A percentile compares a stretch with the other conserved stretches of the same genome.
Evolutionary conservation across 2,797 vertebrate species (phyloP).

Genomic region (Hylomyscus alleni): DNA sequence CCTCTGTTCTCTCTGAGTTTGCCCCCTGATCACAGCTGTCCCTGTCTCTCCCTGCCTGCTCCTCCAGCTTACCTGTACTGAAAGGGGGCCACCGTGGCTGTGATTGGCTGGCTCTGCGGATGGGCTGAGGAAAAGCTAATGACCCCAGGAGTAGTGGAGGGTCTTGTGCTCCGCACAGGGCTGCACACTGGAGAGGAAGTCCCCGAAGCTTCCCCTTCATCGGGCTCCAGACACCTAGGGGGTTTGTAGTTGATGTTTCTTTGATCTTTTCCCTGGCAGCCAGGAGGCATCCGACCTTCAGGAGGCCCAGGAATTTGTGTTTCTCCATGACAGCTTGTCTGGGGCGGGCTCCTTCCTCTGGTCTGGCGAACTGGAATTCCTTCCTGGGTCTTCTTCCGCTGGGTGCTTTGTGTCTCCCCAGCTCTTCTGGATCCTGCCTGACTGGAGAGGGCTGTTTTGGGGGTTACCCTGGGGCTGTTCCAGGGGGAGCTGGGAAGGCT

Average conservation of each 20-base stretch:
- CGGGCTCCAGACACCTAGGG: background rate
- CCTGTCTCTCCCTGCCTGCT: too few relatives aligned
- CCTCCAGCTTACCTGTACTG: conserved; percentile 92
- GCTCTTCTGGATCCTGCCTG: conserved; percentile 66
- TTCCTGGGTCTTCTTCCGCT: conserved; percentile 78
- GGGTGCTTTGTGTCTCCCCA: conserved; percentile 45
- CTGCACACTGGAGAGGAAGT: conserved; percentile 55
- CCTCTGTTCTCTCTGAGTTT: background rate
- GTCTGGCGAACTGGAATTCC: conserved; percentile 30
- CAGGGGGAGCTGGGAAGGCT: conserved; percentile 85
- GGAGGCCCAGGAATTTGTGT: conserved; percentile 54
- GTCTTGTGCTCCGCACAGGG: conserved; percentile 52
- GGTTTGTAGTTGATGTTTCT: conserved; percentile 21
- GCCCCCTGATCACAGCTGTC: too few relatives aligned
- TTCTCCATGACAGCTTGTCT: conserved; percentile 62
- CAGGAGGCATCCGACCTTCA: conserved; percentile 71
- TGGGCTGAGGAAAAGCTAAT: conserved; percentile 85
- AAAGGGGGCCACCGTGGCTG: conserved; percentile 95
- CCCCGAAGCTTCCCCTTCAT: background rate
- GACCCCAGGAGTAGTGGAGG: conserved; percentile 21
- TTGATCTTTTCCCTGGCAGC: conserved; percentile 72
- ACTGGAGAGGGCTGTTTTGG: conserved; percentile 74
- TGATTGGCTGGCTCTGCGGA: conserved; percentile 90
- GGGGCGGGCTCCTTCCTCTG: conserved; percentile 81
- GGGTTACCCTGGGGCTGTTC: conserved; percentile 89